These are phyloP conservation scores for Parauchenoglanis ngamensis DNA, from an alignment of 2,797 vertebrate species.

Conservation along the genomic window DNA sequence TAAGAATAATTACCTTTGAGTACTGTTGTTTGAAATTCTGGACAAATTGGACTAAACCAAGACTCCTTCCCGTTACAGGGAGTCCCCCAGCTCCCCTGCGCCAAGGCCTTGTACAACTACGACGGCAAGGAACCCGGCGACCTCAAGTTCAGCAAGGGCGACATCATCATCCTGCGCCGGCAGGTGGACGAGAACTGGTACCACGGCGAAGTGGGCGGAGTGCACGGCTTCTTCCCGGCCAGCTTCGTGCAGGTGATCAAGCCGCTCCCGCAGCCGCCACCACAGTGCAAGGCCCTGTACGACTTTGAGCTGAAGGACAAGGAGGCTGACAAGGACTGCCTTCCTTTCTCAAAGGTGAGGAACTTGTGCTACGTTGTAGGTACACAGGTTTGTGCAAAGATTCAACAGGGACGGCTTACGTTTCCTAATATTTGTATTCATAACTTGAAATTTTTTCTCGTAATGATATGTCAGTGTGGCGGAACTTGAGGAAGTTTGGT, in stretches of 20 bases:
- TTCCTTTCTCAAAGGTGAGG: conserved; percentile 93
- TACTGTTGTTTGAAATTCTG: neutral
- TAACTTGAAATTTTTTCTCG: neutral
- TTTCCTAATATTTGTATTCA: neutral
- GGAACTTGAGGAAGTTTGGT: neutral
- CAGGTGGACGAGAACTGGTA: conserved; percentile 99
- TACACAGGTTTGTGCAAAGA: neutral
- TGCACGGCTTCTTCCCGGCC: conserved; percentile 97
- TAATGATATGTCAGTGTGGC: neutral
- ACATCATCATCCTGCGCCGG: conserved; percentile 94
- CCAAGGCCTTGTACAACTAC: conserved; percentile 98
- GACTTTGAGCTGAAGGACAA: conserved; percentile 99
- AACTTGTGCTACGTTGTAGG: neutral
- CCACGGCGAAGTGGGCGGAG: conserved; percentile 93
- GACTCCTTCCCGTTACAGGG: conserved; percentile 65
- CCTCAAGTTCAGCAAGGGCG: conserved; percentile 96
- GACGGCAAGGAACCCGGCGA: conserved; percentile 97
- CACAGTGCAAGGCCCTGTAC: conserved; percentile 98
- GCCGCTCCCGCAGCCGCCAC: conserved; percentile 93
- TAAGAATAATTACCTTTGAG: neutral
- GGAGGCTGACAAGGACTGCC: conserved; percentile 98
- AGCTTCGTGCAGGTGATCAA: conserved; percentile 98
- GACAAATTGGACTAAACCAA: neutral
- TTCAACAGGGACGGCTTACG: neutral
- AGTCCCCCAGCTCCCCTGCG: conserved; percentile 94